Conservation (phyloP, 2,888 invertebrate genomes). For the Agriopis leucophaearia region DNA sequence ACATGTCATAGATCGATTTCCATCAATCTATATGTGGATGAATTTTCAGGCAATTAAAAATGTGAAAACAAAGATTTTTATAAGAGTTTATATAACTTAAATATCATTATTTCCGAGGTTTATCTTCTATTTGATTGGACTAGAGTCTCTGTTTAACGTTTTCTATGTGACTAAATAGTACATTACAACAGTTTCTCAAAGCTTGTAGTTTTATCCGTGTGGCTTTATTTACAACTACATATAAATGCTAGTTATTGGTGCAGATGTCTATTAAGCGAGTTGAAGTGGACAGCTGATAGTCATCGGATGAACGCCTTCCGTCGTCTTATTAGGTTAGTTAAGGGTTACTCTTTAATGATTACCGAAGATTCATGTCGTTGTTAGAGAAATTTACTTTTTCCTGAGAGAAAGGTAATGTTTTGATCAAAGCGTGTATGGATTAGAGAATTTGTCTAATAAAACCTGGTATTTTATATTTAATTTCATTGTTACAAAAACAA, state of each 20-base stretch:
- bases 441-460: background rate
- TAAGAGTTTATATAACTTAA: too few species aligned
- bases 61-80: too few species aligned
- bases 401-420: background rate
- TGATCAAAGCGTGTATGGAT: background rate
- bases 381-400: constrained; percentile 29
- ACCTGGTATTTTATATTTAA: background rate
- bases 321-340: constrained; percentile 33
- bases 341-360: constrained; percentile 27
- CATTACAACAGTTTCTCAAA: background rate
- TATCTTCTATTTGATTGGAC: background rate
- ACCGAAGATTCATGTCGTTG: constrained; percentile 17
- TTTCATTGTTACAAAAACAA: background rate
- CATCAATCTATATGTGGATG: too few species aligned
- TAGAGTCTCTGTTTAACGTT: constrained; percentile 15
- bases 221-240: background rate
- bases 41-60: too few species aligned
- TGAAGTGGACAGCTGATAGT: constrained; percentile 35
- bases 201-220: constrained; percentile 16
- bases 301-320: constrained; percentile 45
- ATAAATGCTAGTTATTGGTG: constrained; percentile 1
- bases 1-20: too few species aligned
- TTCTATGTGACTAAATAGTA: constrained; percentile 3
- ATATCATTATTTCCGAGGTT: background rate
- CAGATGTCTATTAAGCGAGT: constrained; percentile 33